Evolutionary conservation across 92 coral and sea anemone genomes (phyloP).

Genomic region (Phenganax stokvisi): DNA sequence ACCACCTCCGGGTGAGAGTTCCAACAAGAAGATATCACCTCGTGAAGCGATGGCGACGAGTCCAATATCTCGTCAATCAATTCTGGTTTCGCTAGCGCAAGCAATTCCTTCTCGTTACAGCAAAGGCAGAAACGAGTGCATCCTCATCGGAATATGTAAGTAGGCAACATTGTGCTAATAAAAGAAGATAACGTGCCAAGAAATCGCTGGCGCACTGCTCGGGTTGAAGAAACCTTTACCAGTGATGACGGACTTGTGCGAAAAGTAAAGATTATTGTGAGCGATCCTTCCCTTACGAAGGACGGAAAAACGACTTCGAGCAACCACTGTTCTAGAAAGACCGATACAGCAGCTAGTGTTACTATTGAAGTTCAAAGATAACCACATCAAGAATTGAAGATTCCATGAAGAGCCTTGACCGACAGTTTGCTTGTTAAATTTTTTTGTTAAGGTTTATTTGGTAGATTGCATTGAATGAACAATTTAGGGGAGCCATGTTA

Average conservation of each 20-base stretch:
- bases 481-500: no score
- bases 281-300: constrained; percentile 1
- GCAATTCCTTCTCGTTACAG: background rate
- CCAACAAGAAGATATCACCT: no score
- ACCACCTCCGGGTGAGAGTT: background rate
- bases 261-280: constrained; percentile 5
- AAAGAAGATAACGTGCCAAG: background rate
- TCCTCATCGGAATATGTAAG: background rate
- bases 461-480: no score
- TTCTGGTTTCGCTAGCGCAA: background rate
- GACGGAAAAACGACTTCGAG: background rate
- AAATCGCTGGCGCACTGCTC: no score
- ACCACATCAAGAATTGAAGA: no score
- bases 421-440: no score
- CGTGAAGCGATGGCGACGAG: no score
- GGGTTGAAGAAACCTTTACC: no score
- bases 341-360: background rate
- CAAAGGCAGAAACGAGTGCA: background rate
- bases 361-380: no score
- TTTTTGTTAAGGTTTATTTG: no score
- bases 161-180: background rate
- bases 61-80: no score
- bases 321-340: constrained; percentile 5
- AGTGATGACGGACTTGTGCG: background rate
- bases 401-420: no score